A percentile compares a stretch with the other conserved stretches of the same genome.
Evolutionary conservation across 2,113 vertebrate species (phyloP).

Genomic region (Saccopteryx bilineata): DNA sequence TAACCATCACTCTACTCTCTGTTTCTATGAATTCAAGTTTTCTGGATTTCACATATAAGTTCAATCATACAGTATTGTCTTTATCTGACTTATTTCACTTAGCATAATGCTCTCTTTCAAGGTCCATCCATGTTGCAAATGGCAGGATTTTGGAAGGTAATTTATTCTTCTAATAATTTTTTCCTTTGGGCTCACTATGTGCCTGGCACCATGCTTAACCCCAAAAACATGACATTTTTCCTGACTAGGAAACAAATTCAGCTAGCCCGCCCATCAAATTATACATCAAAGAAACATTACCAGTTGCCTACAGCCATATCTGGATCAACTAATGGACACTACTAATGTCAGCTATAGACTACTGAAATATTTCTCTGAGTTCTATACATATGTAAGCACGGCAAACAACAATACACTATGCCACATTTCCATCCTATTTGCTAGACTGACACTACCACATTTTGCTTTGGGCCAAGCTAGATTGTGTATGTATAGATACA

Average conservation of each 20-base stretch:
- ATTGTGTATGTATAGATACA: background rate
- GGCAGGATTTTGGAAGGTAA: slow-evolving; percentile 8
- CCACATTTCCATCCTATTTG: slow-evolving; percentile 24
- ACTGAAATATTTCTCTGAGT: slow-evolving; percentile 14
- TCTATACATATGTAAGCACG: background rate
- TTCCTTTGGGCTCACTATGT: background rate
- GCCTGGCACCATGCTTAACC: slow-evolving; percentile 5
- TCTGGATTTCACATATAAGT: background rate
- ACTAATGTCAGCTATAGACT: background rate
- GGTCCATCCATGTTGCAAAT: background rate
- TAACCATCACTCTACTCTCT: background rate
- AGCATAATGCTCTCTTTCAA: background rate
- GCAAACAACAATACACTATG: background rate
- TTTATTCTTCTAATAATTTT: slow-evolving; percentile 55
- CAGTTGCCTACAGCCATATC: background rate
- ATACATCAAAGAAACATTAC: background rate
- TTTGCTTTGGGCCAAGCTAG: slow-evolving; percentile 53
- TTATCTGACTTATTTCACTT: slow-evolving; percentile 22
- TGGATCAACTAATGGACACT: background rate
- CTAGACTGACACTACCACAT: background rate
- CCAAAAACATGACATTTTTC: slow-evolving; percentile 49
- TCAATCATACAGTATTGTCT: background rate
- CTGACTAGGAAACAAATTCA: slow-evolving; percentile 43
- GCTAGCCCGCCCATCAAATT: background rate
- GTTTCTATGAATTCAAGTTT: background rate